Conservation (phyloP, 2,113 vertebrate genomes). For the Nothoprocta perdicaria region DNA sequence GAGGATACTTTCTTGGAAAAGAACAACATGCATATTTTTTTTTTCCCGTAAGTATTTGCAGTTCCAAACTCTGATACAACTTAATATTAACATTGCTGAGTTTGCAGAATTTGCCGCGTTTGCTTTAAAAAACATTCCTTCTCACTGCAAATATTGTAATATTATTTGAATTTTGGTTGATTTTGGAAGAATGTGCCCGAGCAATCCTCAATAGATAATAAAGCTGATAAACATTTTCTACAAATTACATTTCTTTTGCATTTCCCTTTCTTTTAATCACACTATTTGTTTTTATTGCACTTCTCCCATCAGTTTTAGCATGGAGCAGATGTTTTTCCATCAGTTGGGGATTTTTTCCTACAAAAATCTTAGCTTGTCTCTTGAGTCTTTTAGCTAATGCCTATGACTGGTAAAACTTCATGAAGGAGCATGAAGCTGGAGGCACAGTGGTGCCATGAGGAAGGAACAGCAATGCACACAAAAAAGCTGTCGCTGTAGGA, state of each 20-base stretch:
- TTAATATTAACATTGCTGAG: background rate
- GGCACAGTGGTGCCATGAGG: conserved; percentile 43
- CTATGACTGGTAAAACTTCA: conserved; percentile 58
- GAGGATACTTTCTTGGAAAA: background rate
- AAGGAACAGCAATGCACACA: conserved; percentile 27
- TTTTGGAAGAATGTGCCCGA: conserved; percentile 13
- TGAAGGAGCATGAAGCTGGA: conserved; percentile 52
- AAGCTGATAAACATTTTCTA: conserved; percentile 10
- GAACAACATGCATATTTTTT: background rate
- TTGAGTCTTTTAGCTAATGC: conserved; percentile 46
- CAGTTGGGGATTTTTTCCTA: conserved; percentile 44
- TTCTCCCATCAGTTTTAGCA: conserved; percentile 50
- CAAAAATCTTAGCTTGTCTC: conserved; percentile 66
- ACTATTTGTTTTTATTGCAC: conserved; percentile 30
- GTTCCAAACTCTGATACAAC: background rate
- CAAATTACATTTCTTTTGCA: conserved; percentile 7
- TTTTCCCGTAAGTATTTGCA: rapidly evolving
- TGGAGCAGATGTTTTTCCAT: conserved; percentile 57
- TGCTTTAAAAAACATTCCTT: background rate
- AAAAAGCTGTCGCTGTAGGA: conserved; percentile 44
- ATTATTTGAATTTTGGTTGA: conserved; percentile 12
- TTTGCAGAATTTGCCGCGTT: background rate
- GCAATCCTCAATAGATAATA: conserved; percentile 32
- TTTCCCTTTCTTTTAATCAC: conserved; percentile 50
- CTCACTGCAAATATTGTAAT: background rate